Conservation (phyloP, 2,888 invertebrate genomes). For the Alviniconcha strummeri region DNA sequence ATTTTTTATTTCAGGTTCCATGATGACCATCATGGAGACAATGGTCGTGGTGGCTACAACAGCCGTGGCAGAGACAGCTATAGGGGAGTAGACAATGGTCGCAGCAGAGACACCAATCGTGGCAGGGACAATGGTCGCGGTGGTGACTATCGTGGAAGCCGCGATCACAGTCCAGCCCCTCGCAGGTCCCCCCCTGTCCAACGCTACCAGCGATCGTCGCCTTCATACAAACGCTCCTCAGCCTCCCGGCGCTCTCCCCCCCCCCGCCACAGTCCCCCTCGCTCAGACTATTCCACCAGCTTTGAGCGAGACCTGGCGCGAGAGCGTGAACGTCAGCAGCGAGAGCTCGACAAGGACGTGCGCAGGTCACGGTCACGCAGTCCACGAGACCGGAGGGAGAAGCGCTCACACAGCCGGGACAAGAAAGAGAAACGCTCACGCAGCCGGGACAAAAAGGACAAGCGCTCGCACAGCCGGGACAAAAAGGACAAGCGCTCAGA, state of each 20-base stretch:
- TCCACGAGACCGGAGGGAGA: slow-evolving; percentile 32
- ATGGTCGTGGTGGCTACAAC: neutral
- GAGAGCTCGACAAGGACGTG: slow-evolving; percentile 41
- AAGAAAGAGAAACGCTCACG: slow-evolving; percentile 18
- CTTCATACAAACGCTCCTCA: slow-evolving; percentile 32
- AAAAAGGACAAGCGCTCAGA: neutral
- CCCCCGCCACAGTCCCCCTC: slow-evolving; percentile 36
- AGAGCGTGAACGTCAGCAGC: slow-evolving; percentile 60
- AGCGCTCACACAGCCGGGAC: slow-evolving; percentile 36
- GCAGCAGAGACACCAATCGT: slow-evolving; percentile 4
- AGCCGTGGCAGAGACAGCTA: neutral
- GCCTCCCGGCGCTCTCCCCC: slow-evolving; percentile 34
- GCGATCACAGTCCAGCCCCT: slow-evolving; percentile 21
- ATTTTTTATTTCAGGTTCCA: no score
- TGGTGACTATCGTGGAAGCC: neutral
- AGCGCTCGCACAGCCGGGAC: neutral
- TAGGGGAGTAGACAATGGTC: slow-evolving; percentile 6
- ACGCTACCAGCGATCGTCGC: neutral
- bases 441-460: slow-evolving; percentile 16
- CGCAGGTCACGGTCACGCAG: slow-evolving; percentile 39
- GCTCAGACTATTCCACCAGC: slow-evolving; percentile 32
- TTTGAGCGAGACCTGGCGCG: slow-evolving; percentile 59
- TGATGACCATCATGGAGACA: neutral
- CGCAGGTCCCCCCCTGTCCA: neutral
- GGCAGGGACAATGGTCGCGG: neutral